Conservation (phyloP, 2,797 vertebrate species). For the Vireo griseus region DNA sequence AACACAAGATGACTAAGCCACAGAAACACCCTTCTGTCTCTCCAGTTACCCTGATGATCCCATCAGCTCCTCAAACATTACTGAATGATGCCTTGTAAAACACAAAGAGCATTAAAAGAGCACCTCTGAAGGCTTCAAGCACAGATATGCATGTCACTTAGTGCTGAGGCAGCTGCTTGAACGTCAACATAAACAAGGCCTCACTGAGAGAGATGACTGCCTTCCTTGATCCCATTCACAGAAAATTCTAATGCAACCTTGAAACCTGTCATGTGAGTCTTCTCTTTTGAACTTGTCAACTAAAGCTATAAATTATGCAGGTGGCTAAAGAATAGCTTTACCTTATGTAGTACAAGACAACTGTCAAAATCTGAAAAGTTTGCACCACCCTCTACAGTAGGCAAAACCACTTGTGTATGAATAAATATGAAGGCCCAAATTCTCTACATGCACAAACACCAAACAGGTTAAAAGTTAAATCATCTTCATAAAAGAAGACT, state of each 20-base stretch:
- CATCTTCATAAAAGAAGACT: neutral
- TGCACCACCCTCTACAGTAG: neutral
- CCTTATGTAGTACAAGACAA: neutral
- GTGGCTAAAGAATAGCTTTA: neutral
- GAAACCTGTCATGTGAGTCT: neutral
- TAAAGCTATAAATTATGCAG: neutral
- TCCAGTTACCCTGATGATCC: neutral
- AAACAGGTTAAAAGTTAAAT: neutral
- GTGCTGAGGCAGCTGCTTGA: neutral
- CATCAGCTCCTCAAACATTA: neutral
- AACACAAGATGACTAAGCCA: neutral
- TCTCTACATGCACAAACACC: neutral
- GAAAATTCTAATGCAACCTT: neutral
- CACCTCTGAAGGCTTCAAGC: neutral
- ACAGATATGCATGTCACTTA: neutral
- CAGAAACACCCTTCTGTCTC: neutral
- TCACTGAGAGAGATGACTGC: neutral
- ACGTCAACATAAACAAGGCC: neutral
- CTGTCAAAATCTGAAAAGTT: neutral
- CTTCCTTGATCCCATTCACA: neutral
- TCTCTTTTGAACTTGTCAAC: neutral
- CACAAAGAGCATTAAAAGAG: neutral
- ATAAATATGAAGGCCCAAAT: neutral
- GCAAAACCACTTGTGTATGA: neutral
- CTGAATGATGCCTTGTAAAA: conserved; percentile 5